Evolutionary conservation across 2,113 vertebrate species (phyloP), one percentile per base, ranked within the genome.

Genomic region (Dipodomys ordii): DNA sequence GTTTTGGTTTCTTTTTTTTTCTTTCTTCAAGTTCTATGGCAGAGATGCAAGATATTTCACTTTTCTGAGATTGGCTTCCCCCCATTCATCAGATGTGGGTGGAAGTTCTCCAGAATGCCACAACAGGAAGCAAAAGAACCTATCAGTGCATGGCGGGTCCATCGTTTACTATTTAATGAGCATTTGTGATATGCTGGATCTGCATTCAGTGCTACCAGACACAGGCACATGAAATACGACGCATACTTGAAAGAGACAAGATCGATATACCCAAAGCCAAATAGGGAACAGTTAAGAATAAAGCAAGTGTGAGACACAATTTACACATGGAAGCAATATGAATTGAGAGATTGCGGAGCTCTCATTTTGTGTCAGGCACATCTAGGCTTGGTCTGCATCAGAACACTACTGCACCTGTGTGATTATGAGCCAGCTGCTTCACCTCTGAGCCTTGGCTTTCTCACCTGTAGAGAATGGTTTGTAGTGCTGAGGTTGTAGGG

Each of bases 1-100:
- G 39, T 39, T 39, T 39, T 39, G 4, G 39, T 39, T 39, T 39
- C 39, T 39, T 39, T 39, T 39, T 67, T 32, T 16, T 35, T 32
- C 35, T 16, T 32, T 32, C 28, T 28, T 13, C 53, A 83, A 82
- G 81, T 90, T 71, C 23, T 18, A 57, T 0, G 15, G 76, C 30
- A 77, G 39, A 93, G 39, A 92, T 86, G 69, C 49, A 90, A 90
- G n/a, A 30, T 71, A 57, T 44, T 91, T 87, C 20, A 77, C 83
- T 84, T 80, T 46, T 25, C n/a, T 82, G 28, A 76, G 87, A 44
- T 5, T 81, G 22, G 77, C 69, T 71, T 65, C 65, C 76, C 74
- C 68, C 80, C 89, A 69, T 81, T 22, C 12, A 16, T 86, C 64
- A 28, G 35, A 10, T 71, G 27, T 44, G n/a, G 62, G 23, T 28